These are phyloP conservation scores for Gallinago nigripennis DNA, from an alignment of 2,797 vertebrate species.

Conservation along the genomic window DNA sequence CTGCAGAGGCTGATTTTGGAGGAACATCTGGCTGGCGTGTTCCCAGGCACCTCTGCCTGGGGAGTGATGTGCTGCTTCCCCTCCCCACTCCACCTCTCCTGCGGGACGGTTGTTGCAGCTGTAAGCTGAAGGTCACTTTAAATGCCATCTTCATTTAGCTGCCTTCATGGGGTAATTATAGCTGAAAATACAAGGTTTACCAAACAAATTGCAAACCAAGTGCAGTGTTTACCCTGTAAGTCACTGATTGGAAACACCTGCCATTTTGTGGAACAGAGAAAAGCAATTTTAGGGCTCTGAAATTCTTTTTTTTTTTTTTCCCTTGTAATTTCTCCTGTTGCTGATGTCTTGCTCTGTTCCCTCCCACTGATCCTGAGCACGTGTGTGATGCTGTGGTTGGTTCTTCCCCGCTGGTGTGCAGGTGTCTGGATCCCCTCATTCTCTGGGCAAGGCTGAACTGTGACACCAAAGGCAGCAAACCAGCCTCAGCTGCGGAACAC, in stretches of 20 bases:
- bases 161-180: slow-evolving; percentile 11
- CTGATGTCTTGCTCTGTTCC: neutral
- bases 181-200: neutral
- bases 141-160: neutral
- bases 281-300: neutral
- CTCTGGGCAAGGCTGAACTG: neutral
- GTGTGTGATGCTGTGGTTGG: neutral
- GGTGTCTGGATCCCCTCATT: neutral
- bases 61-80: accelerated
- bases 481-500: neutral
- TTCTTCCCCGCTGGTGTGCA: neutral
- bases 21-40: neutral
- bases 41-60: neutral
- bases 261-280: neutral
- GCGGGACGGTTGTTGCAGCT: neutral
- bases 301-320: neutral
- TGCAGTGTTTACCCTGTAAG: neutral
- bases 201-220: neutral
- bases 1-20: neutral
- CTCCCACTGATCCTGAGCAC: neutral
- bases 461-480: too few species aligned
- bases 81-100: neutral
- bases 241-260: neutral
- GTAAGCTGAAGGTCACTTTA: slow-evolving; percentile 19
- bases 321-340: neutral